These are phyloP conservation scores for Linurgus olivaceus DNA, from an alignment of 2,797 vertebrate genomes.

Conservation along the genomic window DNA sequence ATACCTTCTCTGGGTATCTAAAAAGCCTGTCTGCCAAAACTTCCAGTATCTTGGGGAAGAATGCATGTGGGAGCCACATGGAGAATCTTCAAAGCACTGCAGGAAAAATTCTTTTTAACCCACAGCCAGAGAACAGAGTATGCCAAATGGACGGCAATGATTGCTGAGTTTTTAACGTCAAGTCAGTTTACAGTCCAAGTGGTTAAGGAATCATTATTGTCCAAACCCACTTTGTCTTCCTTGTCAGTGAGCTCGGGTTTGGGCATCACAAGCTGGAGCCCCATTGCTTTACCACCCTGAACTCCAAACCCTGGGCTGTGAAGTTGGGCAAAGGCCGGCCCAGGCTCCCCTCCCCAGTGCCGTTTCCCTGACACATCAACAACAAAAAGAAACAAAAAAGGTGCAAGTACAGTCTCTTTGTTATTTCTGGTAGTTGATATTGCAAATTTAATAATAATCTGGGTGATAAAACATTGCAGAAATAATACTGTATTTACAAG, in stretches of 20 bases:
- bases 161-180: background rate
- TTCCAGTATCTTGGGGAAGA: background rate
- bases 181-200: background rate
- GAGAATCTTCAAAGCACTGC: background rate
- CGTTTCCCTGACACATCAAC: constrained; percentile 38
- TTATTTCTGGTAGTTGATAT: background rate
- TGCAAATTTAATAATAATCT: background rate
- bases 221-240: background rate
- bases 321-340: background rate
- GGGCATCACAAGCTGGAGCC: background rate
- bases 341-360: background rate
- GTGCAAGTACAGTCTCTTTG: background rate
- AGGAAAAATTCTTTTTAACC: background rate
- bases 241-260: background rate
- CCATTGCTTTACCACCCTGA: background rate
- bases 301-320: background rate
- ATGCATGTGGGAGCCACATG: background rate
- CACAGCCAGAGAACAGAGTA: background rate
- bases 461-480: background rate
- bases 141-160: background rate
- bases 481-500: background rate
- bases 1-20: background rate
- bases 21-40: background rate
- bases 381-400: background rate
- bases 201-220: background rate